phyloP scores from a whole-genome alignment of 2,113 vertebrate species.

The Stegastes partitus region DNA sequence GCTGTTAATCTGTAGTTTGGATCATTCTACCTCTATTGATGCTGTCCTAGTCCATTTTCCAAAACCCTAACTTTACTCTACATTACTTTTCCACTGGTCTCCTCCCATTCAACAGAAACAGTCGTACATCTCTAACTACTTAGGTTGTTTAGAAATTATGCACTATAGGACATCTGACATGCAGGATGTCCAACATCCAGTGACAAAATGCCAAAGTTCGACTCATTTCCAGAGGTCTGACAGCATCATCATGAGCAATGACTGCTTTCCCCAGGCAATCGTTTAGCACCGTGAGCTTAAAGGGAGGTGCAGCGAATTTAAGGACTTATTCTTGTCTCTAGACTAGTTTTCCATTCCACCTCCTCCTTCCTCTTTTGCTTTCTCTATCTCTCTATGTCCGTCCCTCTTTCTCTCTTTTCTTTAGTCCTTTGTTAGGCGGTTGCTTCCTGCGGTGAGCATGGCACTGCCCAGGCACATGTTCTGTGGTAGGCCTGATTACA shows the following conservation, averaged over 20 bases:
- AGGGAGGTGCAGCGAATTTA: background rate
- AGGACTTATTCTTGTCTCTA: constrained; percentile 34
- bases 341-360: constrained; percentile 47
- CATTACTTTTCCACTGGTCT: constrained; percentile 48
- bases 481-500: constrained; percentile 86
- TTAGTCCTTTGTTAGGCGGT: constrained; percentile 73
- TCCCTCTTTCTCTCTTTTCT: constrained; percentile 59
- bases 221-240: constrained; percentile 2
- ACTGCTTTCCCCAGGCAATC: background rate
- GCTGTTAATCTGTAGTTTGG: constrained; percentile 71
- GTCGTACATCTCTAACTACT: background rate
- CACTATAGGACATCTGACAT: constrained; percentile 7
- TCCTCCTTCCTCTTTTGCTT: constrained; percentile 24
- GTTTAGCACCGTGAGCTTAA: constrained; percentile 4
- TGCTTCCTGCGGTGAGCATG: constrained; percentile 81
- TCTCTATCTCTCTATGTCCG: constrained; percentile 27
- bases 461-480: constrained; percentile 81
- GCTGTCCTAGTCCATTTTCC: constrained; percentile 56
- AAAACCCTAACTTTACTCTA: constrained; percentile 31
- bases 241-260: background rate
- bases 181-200: background rate
- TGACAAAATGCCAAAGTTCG: background rate
- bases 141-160: constrained; percentile 9
- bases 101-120: constrained; percentile 39
- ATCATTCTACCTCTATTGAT: constrained; percentile 58